Evolutionary conservation across 2,888 invertebrate species (phyloP).

Genomic region (Drosophila anomalata): DNA sequence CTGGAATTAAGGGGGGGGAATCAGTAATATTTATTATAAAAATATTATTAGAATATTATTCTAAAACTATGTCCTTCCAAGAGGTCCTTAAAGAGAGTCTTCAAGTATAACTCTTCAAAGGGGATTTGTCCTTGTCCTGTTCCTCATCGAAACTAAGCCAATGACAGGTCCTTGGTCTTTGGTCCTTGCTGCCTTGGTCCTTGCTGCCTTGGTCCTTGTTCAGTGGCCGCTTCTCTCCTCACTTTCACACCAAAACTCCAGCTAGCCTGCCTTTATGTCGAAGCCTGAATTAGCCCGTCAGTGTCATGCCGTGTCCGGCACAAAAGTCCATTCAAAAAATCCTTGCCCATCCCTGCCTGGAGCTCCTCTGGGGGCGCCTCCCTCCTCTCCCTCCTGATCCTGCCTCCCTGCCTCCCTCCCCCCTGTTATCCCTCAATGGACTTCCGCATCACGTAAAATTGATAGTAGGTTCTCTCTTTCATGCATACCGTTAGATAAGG

Average conservation of each 20-base stretch:
- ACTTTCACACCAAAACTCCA: slow-evolving; percentile 28
- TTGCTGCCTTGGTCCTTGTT: neutral
- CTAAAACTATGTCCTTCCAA: no score
- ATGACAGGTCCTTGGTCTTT: slow-evolving; percentile 22
- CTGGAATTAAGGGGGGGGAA: slow-evolving; percentile 81
- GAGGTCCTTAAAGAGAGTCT: no score
- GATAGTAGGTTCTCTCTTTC: slow-evolving; percentile 58
- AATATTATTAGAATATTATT: no score
- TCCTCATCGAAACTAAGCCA: slow-evolving; percentile 16
- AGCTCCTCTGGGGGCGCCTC: neutral
- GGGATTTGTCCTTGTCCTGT: neutral
- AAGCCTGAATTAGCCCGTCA: slow-evolving; percentile 68
- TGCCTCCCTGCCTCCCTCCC: neutral
- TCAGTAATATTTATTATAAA: no score
- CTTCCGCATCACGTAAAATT: slow-evolving; percentile 59
- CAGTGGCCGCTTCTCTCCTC: slow-evolving; percentile 22
- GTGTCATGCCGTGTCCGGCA: slow-evolving; percentile 55
- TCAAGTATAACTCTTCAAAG: no score
- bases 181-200: neutral
- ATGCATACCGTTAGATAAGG: slow-evolving; percentile 47
- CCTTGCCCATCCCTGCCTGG: slow-evolving; percentile 3
- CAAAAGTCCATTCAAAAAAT: slow-evolving; percentile 56
- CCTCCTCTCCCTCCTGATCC: neutral
- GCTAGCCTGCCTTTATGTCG: slow-evolving; percentile 32
- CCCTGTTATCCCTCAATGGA: slow-evolving; percentile 30